phyloP scores from a whole-genome alignment of 2,888 invertebrate species.

The Doris montereyensis region DNA sequence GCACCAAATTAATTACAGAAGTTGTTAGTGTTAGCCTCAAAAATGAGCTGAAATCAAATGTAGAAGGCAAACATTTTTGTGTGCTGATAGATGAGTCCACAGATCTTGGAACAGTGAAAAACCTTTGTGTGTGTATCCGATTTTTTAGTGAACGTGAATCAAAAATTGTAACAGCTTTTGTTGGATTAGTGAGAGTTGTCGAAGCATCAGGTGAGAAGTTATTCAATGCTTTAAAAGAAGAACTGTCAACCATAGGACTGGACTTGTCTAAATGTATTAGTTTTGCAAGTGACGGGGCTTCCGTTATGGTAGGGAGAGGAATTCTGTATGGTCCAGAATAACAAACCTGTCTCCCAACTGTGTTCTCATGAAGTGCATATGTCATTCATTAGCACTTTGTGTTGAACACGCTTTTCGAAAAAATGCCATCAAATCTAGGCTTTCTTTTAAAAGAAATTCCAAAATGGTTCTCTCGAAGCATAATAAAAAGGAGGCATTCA shows the following conservation, averaged over 20 bases:
- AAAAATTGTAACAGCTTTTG: background rate
- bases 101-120: background rate
- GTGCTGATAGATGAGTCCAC: background rate
- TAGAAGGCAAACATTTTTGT: background rate
- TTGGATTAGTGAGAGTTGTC: background rate
- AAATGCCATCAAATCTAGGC: constrained; percentile 18
- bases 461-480: constrained; percentile 21
- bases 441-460: constrained; percentile 20
- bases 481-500: too few species aligned
- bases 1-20: background rate
- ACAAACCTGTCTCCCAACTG: constrained; percentile 15
- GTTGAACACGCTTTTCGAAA: constrained; percentile 15
- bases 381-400: constrained; percentile 26
- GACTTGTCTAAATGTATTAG: constrained; percentile 3
- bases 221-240: background rate
- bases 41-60: background rate
- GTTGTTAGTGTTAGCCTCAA: background rate
- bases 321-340: constrained; percentile 24
- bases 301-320: constrained; percentile 16
- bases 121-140: background rate
- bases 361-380: constrained; percentile 22
- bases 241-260: constrained; percentile 4
- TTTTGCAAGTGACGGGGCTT: constrained; percentile 28
- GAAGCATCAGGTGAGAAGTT: background rate
- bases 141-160: background rate